A percentile compares a stretch with the other conserved stretches of the same genome.
These are phyloP conservation scores for Parazoanthus atlanticus DNA, from an alignment of 92 coral and sea anemone species.

Conservation along the genomic window DNA sequence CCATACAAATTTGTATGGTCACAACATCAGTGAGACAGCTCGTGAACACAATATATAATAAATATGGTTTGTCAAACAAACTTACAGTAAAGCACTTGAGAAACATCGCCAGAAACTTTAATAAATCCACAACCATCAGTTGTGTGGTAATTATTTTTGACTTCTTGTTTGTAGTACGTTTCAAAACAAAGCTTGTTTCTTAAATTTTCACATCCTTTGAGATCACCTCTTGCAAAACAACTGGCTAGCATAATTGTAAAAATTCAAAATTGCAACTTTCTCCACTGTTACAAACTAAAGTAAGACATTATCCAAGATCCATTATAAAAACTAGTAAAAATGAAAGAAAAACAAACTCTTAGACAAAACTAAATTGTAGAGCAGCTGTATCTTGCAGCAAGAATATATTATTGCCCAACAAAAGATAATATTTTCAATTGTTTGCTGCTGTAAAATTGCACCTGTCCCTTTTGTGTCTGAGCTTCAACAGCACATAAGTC, in stretches of 20 bases:
- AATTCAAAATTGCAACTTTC: background rate
- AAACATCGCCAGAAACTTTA: slow-evolving; percentile 30
- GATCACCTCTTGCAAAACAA: no score
- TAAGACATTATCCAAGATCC: background rate
- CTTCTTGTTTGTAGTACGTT: background rate
- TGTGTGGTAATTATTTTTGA: background rate
- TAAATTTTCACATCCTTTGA: no score
- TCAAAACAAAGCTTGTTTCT: no score
- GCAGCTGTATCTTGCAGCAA: background rate
- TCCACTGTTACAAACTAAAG: background rate
- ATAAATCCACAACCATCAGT: background rate
- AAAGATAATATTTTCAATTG: background rate
- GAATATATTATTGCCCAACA: background rate
- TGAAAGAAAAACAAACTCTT: background rate
- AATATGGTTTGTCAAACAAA: background rate
- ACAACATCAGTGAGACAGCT: background rate
- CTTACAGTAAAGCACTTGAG: slow-evolving; percentile 53
- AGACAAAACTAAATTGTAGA: background rate
- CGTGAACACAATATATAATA: background rate
- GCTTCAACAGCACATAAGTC: background rate
- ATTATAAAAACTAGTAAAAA: no score
- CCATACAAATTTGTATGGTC: background rate
- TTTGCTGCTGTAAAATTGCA: background rate
- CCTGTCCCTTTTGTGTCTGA: background rate
- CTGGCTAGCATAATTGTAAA: no score